Conservation (phyloP, 1,140 invertebrate species). For the Diorhabda elongata region DNA sequence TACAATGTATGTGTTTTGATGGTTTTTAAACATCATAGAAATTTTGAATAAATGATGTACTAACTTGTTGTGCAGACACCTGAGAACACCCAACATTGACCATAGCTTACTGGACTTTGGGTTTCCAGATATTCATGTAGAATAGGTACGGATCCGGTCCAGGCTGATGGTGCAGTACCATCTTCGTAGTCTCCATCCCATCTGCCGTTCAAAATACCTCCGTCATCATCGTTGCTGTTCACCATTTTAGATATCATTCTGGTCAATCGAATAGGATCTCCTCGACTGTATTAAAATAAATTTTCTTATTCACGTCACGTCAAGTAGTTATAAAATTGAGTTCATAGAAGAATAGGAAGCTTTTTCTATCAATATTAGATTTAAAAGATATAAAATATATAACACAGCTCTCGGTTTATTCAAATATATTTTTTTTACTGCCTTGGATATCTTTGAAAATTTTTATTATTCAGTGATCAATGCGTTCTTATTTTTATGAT, state of each 20-base stretch:
- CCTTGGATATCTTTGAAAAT: too few species aligned
- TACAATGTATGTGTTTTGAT: too few species aligned
- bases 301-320: too few species aligned
- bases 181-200: slow-evolving; percentile 71
- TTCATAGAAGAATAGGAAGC: too few species aligned
- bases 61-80: slow-evolving; percentile 65
- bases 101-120: slow-evolving; percentile 61
- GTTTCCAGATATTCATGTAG: slow-evolving; percentile 59
- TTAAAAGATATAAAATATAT: too few species aligned
- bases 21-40: background rate
- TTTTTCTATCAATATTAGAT: too few species aligned
- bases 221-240: slow-evolving; percentile 64
- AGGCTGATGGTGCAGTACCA: slow-evolving; percentile 61
- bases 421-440: too few species aligned
- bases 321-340: too few species aligned
- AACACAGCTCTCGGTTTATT: too few species aligned
- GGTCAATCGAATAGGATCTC: slow-evolving; percentile 67
- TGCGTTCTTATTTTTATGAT: too few species aligned
- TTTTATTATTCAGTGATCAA: too few species aligned
- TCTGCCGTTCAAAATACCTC: slow-evolving; percentile 62
- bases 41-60: slow-evolving; percentile 8
- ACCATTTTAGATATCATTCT: slow-evolving; percentile 70
- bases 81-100: slow-evolving; percentile 77
- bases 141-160: slow-evolving; percentile 64
- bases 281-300: slow-evolving; percentile 48